These are phyloP conservation scores for Caenorhabditis remanei DNA, from an alignment of 1,140 invertebrate genomes.

Conservation along the genomic window DNA sequence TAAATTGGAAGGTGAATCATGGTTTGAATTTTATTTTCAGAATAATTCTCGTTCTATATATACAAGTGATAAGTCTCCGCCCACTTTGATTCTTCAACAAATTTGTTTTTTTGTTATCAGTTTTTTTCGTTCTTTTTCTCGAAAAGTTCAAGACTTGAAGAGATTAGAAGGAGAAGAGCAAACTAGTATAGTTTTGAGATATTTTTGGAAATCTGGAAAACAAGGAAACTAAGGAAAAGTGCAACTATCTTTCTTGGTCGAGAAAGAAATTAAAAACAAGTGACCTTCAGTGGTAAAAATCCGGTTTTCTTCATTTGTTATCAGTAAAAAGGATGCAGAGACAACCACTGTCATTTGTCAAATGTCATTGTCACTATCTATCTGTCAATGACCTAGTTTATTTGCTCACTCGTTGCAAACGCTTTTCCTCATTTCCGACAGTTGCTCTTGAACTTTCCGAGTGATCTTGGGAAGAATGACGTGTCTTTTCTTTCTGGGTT, in stretches of 20 bases:
- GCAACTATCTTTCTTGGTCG: not conserved
- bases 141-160: not conserved
- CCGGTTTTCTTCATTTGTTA: not conserved
- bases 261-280: not conserved
- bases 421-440: not conserved
- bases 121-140: not conserved
- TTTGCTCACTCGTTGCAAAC: not conserved
- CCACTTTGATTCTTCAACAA: not conserved
- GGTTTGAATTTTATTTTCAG: not conserved
- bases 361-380: slow-evolving; percentile 27
- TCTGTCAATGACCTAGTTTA: not conserved
- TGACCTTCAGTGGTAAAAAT: not conserved
- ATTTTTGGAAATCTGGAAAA: not conserved
- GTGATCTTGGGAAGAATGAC: too few species aligned
- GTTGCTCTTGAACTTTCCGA: not conserved
- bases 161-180: not conserved
- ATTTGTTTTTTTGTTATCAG: not conserved
- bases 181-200: not conserved
- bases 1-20: not conserved
- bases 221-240: not conserved
- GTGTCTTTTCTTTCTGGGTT: too few species aligned
- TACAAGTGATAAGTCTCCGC: slow-evolving; percentile 22
- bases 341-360: slow-evolving; percentile 26
- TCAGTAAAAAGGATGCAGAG: not conserved
- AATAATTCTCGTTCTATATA: not conserved